phyloP scores from a whole-genome alignment of 2,797 vertebrate species.

The Balearica regulorum region DNA sequence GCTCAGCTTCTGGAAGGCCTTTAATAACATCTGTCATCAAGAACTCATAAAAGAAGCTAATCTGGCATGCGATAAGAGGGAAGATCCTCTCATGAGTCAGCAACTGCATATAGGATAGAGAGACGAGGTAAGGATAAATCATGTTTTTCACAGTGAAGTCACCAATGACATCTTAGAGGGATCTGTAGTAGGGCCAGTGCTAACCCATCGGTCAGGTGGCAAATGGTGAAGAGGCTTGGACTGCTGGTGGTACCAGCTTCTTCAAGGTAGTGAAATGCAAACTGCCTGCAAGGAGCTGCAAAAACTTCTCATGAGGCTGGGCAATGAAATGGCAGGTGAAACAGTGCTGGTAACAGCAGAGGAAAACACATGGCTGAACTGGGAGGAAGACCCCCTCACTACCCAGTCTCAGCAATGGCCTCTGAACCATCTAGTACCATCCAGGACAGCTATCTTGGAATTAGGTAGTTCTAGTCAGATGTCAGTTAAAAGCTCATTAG shows the following conservation, averaged over 20 bases:
- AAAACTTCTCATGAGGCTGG: not conserved
- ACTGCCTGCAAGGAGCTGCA: not conserved
- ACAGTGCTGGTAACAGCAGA: not conserved
- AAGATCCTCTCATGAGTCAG: not conserved
- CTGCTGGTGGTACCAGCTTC: not conserved
- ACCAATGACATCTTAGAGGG: not conserved
- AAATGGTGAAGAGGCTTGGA: not conserved
- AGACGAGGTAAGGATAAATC: not conserved
- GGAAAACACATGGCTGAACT: not conserved
- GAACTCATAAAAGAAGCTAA: not conserved
- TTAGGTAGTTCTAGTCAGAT: not conserved
- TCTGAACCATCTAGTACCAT: not conserved
- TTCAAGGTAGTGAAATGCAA: not conserved
- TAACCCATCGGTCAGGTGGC: not conserved
- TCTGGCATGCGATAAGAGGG: not conserved
- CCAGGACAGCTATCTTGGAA: not conserved
- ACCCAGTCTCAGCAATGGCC: not conserved
- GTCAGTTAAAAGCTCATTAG: not conserved
- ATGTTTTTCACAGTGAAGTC: not conserved
- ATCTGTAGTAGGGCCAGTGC: fast-evolving
- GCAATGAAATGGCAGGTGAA: not conserved
- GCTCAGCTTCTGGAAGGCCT: not conserved
- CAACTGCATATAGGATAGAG: not conserved
- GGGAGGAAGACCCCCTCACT: not conserved
- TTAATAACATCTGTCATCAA: not conserved